phyloP scores from a whole-genome alignment of 2,888 invertebrate species.

The Ennomos erosarius region DNA sequence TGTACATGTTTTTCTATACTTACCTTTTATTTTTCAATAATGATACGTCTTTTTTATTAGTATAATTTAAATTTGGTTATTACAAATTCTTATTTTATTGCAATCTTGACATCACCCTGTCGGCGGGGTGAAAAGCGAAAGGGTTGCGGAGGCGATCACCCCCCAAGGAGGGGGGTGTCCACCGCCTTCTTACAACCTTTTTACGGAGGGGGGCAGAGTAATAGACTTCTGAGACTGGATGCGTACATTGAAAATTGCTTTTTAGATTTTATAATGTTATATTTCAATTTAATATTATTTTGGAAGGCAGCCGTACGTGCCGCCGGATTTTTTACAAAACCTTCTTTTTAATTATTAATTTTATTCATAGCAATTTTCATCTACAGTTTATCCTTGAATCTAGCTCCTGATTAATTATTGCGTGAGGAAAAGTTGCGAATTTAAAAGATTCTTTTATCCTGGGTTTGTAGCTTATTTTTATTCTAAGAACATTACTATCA shows the following conservation, averaged over 20 bases:
- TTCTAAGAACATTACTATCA: no score
- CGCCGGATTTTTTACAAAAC: constrained; percentile 1
- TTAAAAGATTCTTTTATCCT: no score
- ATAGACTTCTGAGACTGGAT: constrained; percentile 65
- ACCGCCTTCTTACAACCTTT: constrained; percentile 85
- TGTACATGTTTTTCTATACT: no score
- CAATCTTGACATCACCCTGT: constrained; percentile 71
- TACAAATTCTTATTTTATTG: constrained; percentile 35
- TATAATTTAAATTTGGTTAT: constrained; percentile 16
- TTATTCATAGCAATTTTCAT: no score
- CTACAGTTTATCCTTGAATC: no score
- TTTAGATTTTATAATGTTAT: constrained; percentile 43
- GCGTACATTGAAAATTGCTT: constrained; percentile 50
- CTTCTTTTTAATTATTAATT: background rate
- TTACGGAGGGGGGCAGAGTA: constrained; percentile 81
- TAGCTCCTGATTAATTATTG: no score
- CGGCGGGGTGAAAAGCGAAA: constrained; percentile 82
- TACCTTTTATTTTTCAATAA: background rate
- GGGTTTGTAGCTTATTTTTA: no score
- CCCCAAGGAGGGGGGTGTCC: constrained; percentile 71
- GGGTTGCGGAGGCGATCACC: constrained; percentile 82
- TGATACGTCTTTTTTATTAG: no score
- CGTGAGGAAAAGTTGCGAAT: background rate
- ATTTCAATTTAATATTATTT: constrained; percentile 43
- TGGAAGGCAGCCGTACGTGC: constrained; percentile 26